A percentile compares a stretch with the other conserved stretches of the same genome.
phyloP scores from a whole-genome alignment of 2,888 invertebrate genomes.

The Glyphotaelius pellucidus region DNA sequence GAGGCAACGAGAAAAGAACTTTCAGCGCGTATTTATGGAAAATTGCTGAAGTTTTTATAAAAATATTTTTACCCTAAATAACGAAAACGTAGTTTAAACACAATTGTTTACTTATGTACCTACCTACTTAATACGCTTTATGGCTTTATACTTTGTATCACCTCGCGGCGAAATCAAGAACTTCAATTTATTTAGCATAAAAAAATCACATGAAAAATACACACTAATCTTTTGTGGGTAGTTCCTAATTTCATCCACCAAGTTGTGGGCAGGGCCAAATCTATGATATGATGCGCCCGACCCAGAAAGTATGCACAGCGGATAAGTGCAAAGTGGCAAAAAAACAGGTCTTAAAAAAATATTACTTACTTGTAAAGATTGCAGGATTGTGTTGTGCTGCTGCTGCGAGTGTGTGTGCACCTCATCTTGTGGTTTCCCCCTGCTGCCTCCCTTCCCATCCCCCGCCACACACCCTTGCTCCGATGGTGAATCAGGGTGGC shows the following conservation, averaged over 20 bases:
- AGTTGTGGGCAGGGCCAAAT: background rate
- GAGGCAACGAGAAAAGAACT: too few species aligned
- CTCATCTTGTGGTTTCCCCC: conserved; percentile 26
- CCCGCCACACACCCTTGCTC: conserved; percentile 41
- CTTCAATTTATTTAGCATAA: background rate
- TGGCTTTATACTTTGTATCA: too few species aligned
- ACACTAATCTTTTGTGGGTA: background rate
- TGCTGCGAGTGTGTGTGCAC: conserved; percentile 56
- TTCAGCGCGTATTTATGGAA: too few species aligned
- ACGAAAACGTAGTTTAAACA: too few species aligned
- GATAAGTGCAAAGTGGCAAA: background rate
- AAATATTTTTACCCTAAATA: too few species aligned
- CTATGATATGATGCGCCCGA: background rate
- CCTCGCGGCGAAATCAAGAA: too few species aligned
- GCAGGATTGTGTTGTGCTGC: conserved; percentile 55
- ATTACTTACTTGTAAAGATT: conserved; percentile 54
- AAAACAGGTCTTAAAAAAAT: background rate
- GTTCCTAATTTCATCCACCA: background rate
- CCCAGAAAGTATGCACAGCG: background rate
- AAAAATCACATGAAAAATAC: background rate
- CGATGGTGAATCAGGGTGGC: conserved; percentile 59
- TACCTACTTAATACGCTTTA: too few species aligned
- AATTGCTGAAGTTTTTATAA: too few species aligned
- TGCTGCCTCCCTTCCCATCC: conserved; percentile 27
- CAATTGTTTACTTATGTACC: too few species aligned